These are phyloP conservation scores for Tortrix viridana DNA, from an alignment of 2,888 invertebrate genomes.

Conservation along the genomic window DNA sequence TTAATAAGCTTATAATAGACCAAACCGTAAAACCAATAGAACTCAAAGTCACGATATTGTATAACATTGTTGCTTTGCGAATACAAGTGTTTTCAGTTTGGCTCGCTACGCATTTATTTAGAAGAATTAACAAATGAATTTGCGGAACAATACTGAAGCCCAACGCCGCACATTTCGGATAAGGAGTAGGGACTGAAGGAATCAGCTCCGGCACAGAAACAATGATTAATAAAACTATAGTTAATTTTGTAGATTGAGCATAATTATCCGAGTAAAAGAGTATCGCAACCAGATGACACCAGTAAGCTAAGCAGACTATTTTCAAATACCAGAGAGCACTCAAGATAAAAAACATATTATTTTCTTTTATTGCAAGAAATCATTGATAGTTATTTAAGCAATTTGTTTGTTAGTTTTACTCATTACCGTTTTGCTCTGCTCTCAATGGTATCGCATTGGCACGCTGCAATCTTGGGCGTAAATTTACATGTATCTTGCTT, in stretches of 20 bases:
- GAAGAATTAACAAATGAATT: slow-evolving; percentile 59
- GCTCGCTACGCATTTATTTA: slow-evolving; percentile 49
- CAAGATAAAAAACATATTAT: background rate
- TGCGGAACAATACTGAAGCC: slow-evolving; percentile 63
- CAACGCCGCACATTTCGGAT: slow-evolving; percentile 53
- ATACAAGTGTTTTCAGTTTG: slow-evolving; percentile 50
- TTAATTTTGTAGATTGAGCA: slow-evolving; percentile 45
- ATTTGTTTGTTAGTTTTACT: too few species aligned
- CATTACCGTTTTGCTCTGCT: too few species aligned
- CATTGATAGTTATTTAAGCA: too few species aligned
- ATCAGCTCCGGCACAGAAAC: slow-evolving; percentile 53
- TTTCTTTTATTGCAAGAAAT: too few species aligned
- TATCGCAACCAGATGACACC: slow-evolving; percentile 63
- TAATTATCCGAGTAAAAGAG: slow-evolving; percentile 50
- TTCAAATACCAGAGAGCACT: slow-evolving; percentile 53
- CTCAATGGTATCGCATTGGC: background rate
- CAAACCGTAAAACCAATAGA: slow-evolving; percentile 50
- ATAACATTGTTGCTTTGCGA: slow-evolving; percentile 51
- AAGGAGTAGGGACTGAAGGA: slow-evolving; percentile 56
- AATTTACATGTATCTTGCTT: background rate
- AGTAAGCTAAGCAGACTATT: slow-evolving; percentile 59
- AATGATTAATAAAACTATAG: slow-evolving; percentile 51
- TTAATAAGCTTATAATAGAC: slow-evolving; percentile 51
- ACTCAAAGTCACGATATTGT: slow-evolving; percentile 52
- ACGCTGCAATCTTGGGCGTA: background rate